Evolutionary conservation across 2,888 invertebrate genomes (phyloP).

Genomic region (Ophonus ardosiacus): DNA sequence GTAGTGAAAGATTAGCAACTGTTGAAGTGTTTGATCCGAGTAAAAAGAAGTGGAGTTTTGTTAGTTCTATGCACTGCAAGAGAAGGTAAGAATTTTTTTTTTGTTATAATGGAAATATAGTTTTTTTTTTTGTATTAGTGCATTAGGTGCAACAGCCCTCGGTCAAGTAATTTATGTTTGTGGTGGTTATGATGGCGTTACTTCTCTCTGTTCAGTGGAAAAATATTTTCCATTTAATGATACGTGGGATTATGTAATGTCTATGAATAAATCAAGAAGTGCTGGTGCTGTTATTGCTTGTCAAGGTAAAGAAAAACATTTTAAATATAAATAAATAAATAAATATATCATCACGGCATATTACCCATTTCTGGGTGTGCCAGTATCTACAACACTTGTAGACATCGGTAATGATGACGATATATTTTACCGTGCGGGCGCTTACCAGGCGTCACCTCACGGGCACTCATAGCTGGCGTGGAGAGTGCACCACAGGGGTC

Average conservation of each 20-base stretch:
- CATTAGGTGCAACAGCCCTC: constrained; percentile 88
- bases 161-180: constrained; percentile 90
- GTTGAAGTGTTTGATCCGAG: constrained; percentile 91
- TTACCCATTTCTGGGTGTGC: no score
- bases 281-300: constrained; percentile 75
- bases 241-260: constrained; percentile 85
- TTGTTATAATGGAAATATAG: neutral
- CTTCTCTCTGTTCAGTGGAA: constrained; percentile 89
- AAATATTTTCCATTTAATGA: constrained; percentile 86
- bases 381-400: no score
- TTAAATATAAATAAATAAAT: neutral
- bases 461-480: no score
- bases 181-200: constrained; percentile 91
- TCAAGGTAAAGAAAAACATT: constrained; percentile 69
- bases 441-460: no score
- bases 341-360: no score
- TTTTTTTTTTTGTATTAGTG: constrained; percentile 75
- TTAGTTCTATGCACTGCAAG: constrained; percentile 88
- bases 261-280: constrained; percentile 82
- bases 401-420: no score
- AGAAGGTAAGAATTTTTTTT: constrained; percentile 78
- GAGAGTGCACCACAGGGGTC: no score
- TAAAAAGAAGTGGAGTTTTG: constrained; percentile 85
- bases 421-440: no score
- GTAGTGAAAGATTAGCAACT: constrained; percentile 87